Evolutionary conservation across 2,888 invertebrate species (phyloP).

Genomic region (Cosmia pyralina): DNA sequence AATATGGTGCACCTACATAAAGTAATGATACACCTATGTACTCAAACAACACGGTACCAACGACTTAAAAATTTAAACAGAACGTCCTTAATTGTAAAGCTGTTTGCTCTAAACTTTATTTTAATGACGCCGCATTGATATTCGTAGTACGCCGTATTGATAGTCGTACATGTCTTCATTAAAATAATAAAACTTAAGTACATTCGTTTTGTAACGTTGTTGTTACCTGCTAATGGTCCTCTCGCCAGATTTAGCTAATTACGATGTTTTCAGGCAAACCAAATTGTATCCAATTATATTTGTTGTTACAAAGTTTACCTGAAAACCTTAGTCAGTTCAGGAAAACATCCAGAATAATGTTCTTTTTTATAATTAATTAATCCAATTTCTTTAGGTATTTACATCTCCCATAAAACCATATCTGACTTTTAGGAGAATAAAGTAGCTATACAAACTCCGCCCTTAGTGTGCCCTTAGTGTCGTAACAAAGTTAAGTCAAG

Average conservation of each 20-base stretch:
- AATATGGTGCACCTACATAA: slow-evolving; percentile 4
- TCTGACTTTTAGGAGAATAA: slow-evolving; percentile 27
- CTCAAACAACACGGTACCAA: not conserved
- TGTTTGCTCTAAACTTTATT: slow-evolving; percentile 1
- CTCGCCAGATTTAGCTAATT: not conserved
- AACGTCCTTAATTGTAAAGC: slow-evolving; percentile 12
- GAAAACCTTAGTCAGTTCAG: not conserved
- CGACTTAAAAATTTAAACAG: slow-evolving; percentile 5
- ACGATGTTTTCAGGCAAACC: no score
- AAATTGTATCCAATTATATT: not conserved
- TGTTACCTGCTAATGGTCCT: not conserved
- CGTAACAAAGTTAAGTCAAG: slow-evolving; percentile 23
- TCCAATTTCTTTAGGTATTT: not conserved
- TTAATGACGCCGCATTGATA: slow-evolving; percentile 28
- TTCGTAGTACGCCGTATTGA: not conserved
- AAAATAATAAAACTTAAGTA: not conserved
- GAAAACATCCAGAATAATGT: not conserved
- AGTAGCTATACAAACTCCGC: slow-evolving; percentile 19
- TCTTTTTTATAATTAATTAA: not conserved
- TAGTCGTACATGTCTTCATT: not conserved
- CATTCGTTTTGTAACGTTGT: not conserved
- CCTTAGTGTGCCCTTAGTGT: not conserved
- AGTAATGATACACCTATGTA: not conserved
- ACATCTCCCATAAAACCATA: slow-evolving; percentile 13
- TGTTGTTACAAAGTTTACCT: not conserved